These are phyloP conservation scores for Nasonovia ribisnigri DNA, from an alignment of 2,888 invertebrate species.

Conservation along the genomic window DNA sequence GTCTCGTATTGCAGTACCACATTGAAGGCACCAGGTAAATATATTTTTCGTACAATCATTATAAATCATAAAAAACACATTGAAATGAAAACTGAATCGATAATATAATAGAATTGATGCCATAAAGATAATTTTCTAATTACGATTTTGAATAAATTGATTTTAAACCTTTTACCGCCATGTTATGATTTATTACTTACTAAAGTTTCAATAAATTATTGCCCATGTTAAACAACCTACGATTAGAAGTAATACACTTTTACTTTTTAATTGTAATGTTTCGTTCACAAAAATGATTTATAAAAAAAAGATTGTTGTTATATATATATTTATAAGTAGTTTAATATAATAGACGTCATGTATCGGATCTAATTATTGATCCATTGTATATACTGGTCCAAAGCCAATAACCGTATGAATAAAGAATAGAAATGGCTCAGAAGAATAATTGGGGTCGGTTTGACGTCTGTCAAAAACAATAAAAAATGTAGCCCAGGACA, in stretches of 20 bases:
- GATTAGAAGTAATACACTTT: background rate
- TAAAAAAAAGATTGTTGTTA: background rate
- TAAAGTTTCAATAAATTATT: background rate
- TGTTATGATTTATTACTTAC: background rate
- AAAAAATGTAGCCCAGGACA: constrained; percentile 26
- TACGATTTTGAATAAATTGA: background rate
- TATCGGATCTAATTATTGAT: background rate
- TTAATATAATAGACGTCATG: background rate
- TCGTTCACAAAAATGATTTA: background rate
- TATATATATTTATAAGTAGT: background rate
- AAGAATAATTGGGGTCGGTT: constrained; percentile 25
- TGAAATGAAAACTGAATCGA: background rate
- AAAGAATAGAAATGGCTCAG: constrained; percentile 9
- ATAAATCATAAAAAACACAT: background rate
- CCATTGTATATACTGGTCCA: background rate
- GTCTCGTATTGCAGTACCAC: constrained; percentile 79
- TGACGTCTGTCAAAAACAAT: constrained; percentile 55
- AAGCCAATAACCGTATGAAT: constrained; percentile 42
- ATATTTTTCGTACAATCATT: background rate
- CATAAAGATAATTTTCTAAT: background rate
- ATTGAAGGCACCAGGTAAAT: constrained; percentile 30
- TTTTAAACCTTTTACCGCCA: background rate
- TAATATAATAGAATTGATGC: background rate
- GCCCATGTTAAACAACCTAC: background rate
- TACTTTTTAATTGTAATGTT: background rate